phyloP scores from a whole-genome alignment of 64 coral and sea anemone genomes.

The Montipora efflorescens region DNA sequence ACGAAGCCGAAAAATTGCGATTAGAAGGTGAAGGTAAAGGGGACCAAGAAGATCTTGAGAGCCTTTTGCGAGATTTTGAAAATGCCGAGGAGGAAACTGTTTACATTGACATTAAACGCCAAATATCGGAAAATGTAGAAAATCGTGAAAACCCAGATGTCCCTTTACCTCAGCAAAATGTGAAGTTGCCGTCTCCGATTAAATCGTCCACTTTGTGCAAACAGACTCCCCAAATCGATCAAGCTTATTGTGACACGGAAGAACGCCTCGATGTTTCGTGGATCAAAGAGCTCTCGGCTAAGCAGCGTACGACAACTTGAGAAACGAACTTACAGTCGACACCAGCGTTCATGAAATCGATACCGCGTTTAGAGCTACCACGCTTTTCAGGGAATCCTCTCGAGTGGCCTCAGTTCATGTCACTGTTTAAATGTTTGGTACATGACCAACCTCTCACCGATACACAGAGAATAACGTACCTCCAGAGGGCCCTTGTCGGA shows the following conservation, averaged over 20 bases:
- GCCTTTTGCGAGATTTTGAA: conserved; percentile 51
- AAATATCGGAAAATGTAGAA: not conserved
- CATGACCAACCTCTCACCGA: conserved; percentile 73
- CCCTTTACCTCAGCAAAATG: conserved; percentile 3
- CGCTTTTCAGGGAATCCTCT: conserved; percentile 58
- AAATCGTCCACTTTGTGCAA: not conserved
- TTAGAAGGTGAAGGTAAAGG: conserved; percentile 32
- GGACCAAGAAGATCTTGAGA: conserved; percentile 40
- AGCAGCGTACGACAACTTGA: not conserved
- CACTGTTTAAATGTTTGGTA: conserved; percentile 61
- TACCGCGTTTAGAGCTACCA: too few species aligned
- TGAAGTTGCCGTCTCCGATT: not conserved
- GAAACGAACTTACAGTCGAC: too few species aligned
- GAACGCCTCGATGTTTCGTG: conserved; percentile 41
- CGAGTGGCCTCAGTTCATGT: conserved; percentile 72
- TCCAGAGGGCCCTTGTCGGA: too few species aligned
- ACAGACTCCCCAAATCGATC: not conserved
- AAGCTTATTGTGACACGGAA: not conserved
- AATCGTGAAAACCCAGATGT: not conserved
- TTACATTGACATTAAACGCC: conserved; percentile 9
- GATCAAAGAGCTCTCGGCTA: conserved; percentile 13
- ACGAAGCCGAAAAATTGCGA: conserved; percentile 20
- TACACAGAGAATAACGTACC: conserved; percentile 54
- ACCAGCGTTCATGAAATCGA: too few species aligned
- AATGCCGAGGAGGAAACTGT: conserved; percentile 21